Evolutionary conservation across 2,113 vertebrate species (phyloP).

Genomic region (Leucopternis melanops): DNA sequence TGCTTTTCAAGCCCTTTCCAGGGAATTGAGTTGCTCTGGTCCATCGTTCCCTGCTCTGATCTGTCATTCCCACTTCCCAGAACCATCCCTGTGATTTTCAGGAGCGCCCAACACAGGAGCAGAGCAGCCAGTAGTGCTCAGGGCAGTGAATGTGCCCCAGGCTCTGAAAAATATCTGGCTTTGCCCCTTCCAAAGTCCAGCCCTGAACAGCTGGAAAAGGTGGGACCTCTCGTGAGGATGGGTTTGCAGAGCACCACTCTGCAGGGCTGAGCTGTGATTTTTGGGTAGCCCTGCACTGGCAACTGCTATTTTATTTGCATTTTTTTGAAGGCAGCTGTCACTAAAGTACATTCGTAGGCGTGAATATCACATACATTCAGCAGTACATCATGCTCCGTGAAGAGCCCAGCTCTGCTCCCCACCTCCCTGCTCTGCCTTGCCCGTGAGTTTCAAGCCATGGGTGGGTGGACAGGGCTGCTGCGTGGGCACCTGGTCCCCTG

Average conservation of each 20-base stretch:
- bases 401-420: background rate
- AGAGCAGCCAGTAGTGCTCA: background rate
- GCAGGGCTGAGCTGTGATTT: background rate
- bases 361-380: background rate
- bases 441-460: background rate
- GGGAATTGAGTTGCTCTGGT: background rate
- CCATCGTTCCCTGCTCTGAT: background rate
- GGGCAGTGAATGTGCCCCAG: rapidly evolving
- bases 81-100: background rate
- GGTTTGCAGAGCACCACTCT: background rate
- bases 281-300: background rate
- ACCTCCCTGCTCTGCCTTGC: background rate
- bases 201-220: background rate
- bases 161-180: background rate
- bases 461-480: background rate
- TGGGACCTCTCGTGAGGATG: background rate
- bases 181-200: background rate
- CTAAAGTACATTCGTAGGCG: rapidly evolving
- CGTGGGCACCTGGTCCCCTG: rapidly evolving
- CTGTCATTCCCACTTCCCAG: background rate
- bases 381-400: rapidly evolving
- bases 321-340: background rate
- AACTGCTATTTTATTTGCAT: background rate
- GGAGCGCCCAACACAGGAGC: rapidly evolving
- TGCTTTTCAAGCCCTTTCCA: background rate